A percentile compares a stretch with the other conserved stretches of the same genome.
phyloP scores from a whole-genome alignment of 2,113 vertebrate genomes.

The Xenotilapia caudafasciata region DNA sequence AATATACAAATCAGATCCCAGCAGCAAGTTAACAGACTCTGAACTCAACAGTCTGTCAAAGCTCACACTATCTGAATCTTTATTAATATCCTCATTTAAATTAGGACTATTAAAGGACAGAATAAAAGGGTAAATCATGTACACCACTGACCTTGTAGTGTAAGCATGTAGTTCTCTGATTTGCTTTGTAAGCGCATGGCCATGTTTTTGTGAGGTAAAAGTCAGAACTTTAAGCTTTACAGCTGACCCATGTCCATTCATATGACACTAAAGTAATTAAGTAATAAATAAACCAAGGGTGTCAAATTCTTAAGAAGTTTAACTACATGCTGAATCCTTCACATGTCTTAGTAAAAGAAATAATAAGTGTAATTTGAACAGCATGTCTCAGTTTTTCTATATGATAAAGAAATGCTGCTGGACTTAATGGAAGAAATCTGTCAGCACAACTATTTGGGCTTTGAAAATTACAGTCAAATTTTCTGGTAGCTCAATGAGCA shows the following conservation, averaged over 20 bases:
- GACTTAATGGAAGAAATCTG: background rate
- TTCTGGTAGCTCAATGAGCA: background rate
- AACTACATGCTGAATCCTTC: background rate
- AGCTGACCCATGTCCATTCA: background rate
- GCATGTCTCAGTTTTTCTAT: background rate
- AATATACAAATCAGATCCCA: slow-evolving; percentile 43
- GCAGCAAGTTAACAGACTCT: slow-evolving; percentile 18
- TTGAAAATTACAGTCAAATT: background rate
- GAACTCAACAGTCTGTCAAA: background rate
- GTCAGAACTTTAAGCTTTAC: background rate
- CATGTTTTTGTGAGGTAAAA: background rate
- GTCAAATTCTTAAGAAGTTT: background rate
- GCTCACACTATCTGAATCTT: background rate
- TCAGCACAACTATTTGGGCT: background rate
- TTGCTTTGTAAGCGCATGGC: background rate
- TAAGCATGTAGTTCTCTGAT: background rate
- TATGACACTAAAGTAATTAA: background rate
- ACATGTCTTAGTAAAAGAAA: background rate
- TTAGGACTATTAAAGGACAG: background rate
- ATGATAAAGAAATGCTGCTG: background rate
- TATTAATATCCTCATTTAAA: background rate
- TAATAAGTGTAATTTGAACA: background rate
- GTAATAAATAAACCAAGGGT: background rate
- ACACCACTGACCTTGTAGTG: background rate
- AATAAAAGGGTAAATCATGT: background rate